These are phyloP conservation scores for Pachyseris speciosa DNA, from an alignment of 64 coral and sea anemone species.

Conservation along the genomic window DNA sequence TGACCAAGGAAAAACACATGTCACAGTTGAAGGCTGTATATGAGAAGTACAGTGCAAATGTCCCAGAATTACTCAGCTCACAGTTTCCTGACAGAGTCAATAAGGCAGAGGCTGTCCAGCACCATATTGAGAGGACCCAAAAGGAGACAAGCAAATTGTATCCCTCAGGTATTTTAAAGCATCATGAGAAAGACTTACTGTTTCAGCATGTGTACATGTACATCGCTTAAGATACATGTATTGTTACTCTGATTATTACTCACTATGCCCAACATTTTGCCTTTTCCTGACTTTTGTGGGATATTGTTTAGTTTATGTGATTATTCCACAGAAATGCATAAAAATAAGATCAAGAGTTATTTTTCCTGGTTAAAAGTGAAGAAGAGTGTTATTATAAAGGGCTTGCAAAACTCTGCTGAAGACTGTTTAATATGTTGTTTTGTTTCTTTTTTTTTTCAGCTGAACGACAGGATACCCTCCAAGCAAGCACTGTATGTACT, in stretches of 20 bases:
- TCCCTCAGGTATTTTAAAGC: conserved; percentile 2
- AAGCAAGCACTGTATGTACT: neutral
- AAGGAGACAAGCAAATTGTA: neutral
- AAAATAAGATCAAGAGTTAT: neutral
- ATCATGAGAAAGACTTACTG: neutral
- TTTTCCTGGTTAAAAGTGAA: neutral
- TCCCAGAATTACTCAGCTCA: no score
- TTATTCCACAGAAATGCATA: conserved; percentile 11
- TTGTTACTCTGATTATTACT: neutral
- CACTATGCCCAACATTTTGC: conserved; percentile 1
- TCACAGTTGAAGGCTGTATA: no score
- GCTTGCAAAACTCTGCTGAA: neutral
- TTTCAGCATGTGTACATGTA: neutral
- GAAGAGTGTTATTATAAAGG: neutral
- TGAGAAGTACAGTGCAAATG: no score
- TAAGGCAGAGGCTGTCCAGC: conserved; percentile 29
- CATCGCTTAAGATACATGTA: neutral
- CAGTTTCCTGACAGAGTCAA: no score
- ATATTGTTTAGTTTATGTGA: conserved; percentile 4
- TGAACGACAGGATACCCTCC: neutral
- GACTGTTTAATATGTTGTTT: neutral
- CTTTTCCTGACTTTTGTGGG: neutral
- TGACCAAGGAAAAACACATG: no score
- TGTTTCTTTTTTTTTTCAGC: conserved; percentile 8
- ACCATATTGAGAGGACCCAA: conserved; percentile 14